These are phyloP conservation scores for Cydia strobilella DNA, from an alignment of 1,140 invertebrate genomes.

Conservation along the genomic window DNA sequence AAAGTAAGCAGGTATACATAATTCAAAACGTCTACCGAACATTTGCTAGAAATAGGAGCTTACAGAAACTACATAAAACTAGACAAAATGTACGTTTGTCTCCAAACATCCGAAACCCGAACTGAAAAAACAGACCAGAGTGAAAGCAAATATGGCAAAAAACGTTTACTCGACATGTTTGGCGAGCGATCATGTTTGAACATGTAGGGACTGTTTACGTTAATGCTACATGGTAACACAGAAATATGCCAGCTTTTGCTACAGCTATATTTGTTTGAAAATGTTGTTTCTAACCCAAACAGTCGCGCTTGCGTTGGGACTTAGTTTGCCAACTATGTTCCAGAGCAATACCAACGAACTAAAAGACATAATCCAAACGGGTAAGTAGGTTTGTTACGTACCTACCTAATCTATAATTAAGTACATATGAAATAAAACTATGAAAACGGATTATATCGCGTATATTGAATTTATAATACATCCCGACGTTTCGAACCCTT, in stretches of 20 bases:
- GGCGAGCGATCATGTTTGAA: slow-evolving; percentile 44
- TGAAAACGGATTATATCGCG: no score
- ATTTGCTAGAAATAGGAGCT: neutral
- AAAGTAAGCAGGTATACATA: no score
- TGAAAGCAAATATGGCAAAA: slow-evolving; percentile 68
- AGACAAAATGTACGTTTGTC: slow-evolving; percentile 12
- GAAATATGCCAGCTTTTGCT: neutral
- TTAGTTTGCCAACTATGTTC: neutral
- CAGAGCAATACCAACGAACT: no score
- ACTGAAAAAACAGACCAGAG: slow-evolving; percentile 57
- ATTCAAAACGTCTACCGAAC: no score
- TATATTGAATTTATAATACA: no score
- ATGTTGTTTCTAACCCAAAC: neutral
- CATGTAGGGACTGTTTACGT: slow-evolving; percentile 10
- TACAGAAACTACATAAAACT: neutral
- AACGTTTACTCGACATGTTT: slow-evolving; percentile 54
- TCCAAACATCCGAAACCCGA: slow-evolving; percentile 43
- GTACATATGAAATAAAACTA: no score
- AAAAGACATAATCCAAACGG: no score
- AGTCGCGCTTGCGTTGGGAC: neutral
- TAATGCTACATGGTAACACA: slow-evolving; percentile 8
- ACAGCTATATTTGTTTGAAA: neutral
- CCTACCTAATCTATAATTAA: no score
- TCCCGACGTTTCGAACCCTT: no score
- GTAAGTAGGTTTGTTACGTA: no score